These are phyloP conservation scores for Exephanes ischioxanthus DNA, from an alignment of 2,888 invertebrate genomes.

Conservation along the genomic window DNA sequence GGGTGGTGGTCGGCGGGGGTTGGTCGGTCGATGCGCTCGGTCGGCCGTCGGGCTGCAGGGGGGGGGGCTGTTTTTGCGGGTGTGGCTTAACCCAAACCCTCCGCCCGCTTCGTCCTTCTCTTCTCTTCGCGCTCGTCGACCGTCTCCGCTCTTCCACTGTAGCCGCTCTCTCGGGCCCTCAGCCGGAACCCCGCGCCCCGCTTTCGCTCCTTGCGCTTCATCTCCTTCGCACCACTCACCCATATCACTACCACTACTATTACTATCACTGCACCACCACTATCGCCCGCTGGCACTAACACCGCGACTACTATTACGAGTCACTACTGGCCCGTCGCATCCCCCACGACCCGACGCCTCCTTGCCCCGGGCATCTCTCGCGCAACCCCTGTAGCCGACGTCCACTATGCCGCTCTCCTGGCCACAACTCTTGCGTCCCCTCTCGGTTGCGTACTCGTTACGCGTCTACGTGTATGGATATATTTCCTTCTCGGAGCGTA, in stretches of 20 bases:
- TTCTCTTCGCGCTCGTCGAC: conserved; percentile 43
- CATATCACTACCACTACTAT: conserved; percentile 10
- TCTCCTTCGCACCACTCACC: conserved; percentile 57
- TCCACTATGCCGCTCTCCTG: conserved; percentile 12
- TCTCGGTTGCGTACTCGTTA: conserved; percentile 23
- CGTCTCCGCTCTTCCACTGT: conserved; percentile 49
- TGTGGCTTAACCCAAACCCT: conserved; percentile 82
- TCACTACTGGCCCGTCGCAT: conserved; percentile 73
- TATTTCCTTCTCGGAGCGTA: conserved; percentile 7
- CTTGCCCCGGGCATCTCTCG: conserved; percentile 57
- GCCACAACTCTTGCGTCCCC: neutral
- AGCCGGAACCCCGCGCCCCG: conserved; percentile 72
- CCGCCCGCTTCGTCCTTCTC: conserved; percentile 41
- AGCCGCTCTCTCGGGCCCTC: conserved; percentile 43
- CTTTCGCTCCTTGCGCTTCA: conserved; percentile 75
- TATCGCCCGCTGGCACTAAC: conserved; percentile 1
- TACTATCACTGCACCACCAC: conserved; percentile 42
- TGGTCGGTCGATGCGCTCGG: conserved; percentile 81
- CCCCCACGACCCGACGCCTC: conserved; percentile 52
- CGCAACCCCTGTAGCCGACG: conserved; percentile 31
- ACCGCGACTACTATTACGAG: conserved; percentile 49
- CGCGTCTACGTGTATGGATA: neutral
- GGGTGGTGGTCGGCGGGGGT: conserved; percentile 74
- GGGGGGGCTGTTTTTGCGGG: conserved; percentile 84
- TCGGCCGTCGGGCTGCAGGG: conserved; percentile 80